Evolutionary conservation across 1,140 invertebrate genomes (phyloP).

Genomic region (Drosophila neocordata): DNA sequence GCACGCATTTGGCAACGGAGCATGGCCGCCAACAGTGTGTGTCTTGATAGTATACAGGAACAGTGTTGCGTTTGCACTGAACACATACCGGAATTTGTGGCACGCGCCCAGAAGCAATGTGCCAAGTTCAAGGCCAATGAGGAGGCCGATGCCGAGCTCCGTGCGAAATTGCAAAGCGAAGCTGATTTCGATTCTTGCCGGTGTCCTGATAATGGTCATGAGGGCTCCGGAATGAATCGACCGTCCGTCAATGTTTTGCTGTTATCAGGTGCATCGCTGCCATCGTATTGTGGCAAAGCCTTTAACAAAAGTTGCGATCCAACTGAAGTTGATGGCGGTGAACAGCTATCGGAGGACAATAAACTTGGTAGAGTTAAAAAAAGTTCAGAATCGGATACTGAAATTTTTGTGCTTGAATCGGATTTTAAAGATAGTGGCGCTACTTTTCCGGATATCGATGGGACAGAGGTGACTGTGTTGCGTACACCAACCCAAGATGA

Average conservation of each 20-base stretch:
- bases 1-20: slow-evolving; percentile 61
- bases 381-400: slow-evolving; percentile 31
- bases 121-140: background rate
- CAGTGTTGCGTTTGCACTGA: slow-evolving; percentile 62
- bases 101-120: slow-evolving; percentile 41
- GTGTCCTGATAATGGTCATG: slow-evolving; percentile 14
- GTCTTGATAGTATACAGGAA: slow-evolving; percentile 37
- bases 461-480: slow-evolving; percentile 45
- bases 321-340: background rate
- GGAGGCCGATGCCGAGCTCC: background rate
- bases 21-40: slow-evolving; percentile 41
- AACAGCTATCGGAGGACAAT: background rate
- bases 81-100: slow-evolving; percentile 65
- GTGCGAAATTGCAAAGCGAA: background rate
- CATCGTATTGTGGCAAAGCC: slow-evolving; percentile 34
- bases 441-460: slow-evolving; percentile 51
- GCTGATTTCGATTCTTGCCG: background rate
- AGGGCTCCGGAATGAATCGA: background rate
- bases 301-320: background rate
- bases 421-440: slow-evolving; percentile 34
- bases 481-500: slow-evolving; percentile 39
- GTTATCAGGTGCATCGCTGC: slow-evolving; percentile 45
- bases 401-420: slow-evolving; percentile 58
- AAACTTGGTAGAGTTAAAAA: background rate
- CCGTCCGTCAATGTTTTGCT: slow-evolving; percentile 52